A percentile compares a stretch with the other conserved stretches of the same genome.
These are phyloP conservation scores for Ciconia nigra DNA, from an alignment of 2,797 vertebrate species.

Conservation along the genomic window DNA sequence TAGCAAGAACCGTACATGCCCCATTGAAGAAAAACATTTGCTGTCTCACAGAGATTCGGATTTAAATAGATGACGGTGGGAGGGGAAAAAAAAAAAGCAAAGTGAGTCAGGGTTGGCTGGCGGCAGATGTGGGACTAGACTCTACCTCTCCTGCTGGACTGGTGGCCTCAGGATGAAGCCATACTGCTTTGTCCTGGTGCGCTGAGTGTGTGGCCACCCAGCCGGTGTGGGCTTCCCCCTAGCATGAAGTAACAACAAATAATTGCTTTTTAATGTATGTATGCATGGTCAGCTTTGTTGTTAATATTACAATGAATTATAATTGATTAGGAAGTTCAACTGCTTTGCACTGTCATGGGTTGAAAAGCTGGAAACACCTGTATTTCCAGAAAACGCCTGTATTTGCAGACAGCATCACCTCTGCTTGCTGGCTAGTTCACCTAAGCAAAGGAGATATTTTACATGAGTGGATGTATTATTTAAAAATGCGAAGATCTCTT, in stretches of 20 bases:
- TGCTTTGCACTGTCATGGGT: not conserved
- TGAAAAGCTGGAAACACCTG: not conserved
- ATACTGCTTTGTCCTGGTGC: not conserved
- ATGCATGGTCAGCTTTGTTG: not conserved
- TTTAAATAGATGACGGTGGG: not conserved
- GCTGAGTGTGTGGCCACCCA: not conserved
- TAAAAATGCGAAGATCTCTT: not conserved
- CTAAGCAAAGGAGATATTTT: not conserved
- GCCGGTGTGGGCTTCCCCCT: rapidly evolving
- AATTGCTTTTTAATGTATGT: not conserved
- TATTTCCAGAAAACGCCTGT: not conserved
- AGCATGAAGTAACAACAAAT: not conserved
- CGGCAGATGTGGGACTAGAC: not conserved
- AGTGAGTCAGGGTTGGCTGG: not conserved
- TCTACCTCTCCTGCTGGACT: not conserved
- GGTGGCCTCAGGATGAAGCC: not conserved
- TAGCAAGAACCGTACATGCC: not conserved
- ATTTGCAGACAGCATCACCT: not conserved
- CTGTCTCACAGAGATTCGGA: not conserved
- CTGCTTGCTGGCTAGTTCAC: not conserved
- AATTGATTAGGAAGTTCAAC: not conserved
- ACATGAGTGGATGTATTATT: not conserved
- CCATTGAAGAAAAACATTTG: not conserved
- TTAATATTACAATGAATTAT: not conserved
- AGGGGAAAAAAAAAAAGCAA: not conserved